Percentiles rank a stretch among this genome's conserved stretches.
These are phyloP conservation scores for Oceanodroma leucorhoa DNA, from an alignment of 2,797 vertebrate genomes.

Conservation along the genomic window DNA sequence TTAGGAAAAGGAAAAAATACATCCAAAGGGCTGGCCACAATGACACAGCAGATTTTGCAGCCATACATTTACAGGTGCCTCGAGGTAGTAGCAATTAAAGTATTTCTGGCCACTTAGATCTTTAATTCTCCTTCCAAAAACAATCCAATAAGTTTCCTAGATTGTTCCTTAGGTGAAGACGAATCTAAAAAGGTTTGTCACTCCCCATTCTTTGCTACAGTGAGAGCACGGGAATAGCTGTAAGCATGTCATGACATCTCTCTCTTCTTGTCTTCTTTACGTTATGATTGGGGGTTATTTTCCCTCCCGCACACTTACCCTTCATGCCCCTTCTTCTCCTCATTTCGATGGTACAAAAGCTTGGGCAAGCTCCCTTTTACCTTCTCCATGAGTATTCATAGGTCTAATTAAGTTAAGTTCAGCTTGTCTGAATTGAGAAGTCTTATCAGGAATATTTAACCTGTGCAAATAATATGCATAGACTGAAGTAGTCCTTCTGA, in stretches of 20 bases:
- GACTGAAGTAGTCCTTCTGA: constrained; percentile 24
- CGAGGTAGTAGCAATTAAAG: background rate
- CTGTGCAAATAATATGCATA: constrained; percentile 67
- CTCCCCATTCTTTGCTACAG: background rate
- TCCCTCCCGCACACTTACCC: background rate
- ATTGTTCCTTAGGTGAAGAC: background rate
- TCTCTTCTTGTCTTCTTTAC: constrained; percentile 5
- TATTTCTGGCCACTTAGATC: background rate
- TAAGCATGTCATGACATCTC: constrained; percentile 3
- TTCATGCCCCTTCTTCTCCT: background rate
- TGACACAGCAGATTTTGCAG: constrained; percentile 4
- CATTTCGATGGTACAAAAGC: constrained; percentile 32
- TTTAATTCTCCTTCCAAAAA: background rate
- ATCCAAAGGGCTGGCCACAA: background rate
- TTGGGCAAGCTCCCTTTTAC: constrained; percentile 43
- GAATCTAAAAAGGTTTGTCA: background rate
- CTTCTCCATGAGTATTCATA: constrained; percentile 46
- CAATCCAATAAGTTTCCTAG: background rate
- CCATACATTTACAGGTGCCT: background rate
- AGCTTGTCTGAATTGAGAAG: constrained; percentile 67
- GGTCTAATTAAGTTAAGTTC: constrained; percentile 74
- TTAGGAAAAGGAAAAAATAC: background rate
- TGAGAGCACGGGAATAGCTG: background rate
- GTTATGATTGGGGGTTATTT: background rate
- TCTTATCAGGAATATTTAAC: constrained; percentile 74